Conservation (phyloP, 37 sponge, comb jelly and placozoan species). For the Cladorhizidae sp. region DNA sequence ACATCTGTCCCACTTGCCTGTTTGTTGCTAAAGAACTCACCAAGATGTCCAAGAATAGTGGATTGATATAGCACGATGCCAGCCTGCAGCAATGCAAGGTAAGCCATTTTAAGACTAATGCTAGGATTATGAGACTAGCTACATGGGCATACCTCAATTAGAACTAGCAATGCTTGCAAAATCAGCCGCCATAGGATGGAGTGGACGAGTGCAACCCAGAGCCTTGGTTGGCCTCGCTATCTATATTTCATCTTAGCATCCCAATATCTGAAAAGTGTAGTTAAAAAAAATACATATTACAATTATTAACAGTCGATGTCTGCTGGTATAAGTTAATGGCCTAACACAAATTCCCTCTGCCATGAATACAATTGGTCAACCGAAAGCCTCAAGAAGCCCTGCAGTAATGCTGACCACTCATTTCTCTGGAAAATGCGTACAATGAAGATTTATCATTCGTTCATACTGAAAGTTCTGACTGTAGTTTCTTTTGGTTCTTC, state of each 20-base stretch:
- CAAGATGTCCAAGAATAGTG: constrained; percentile 53
- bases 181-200: constrained; percentile 45
- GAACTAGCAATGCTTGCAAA: constrained; percentile 21
- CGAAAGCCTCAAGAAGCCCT: too few relatives aligned
- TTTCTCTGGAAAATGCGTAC: too few relatives aligned
- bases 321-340: too few relatives aligned
- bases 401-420: too few relatives aligned
- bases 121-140: too few relatives aligned
- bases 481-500: too few relatives aligned
- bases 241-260: constrained; percentile 22
- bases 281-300: not conserved
- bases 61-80: constrained; percentile 46
- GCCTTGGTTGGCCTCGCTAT: constrained; percentile 27
- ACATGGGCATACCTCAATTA: constrained; percentile 41
- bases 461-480: too few relatives aligned
- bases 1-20: constrained; percentile 30
- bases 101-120: too few relatives aligned
- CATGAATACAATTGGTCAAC: too few relatives aligned
- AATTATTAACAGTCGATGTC: too few relatives aligned
- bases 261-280: constrained; percentile 43
- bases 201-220: constrained; percentile 48
- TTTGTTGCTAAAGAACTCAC: constrained; percentile 52
- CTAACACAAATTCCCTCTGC: too few relatives aligned
- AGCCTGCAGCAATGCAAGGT: constrained; percentile 16
- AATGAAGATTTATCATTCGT: too few relatives aligned